These are phyloP conservation scores for Takifugu flavidus DNA, from an alignment of 2,113 vertebrate genomes.

Conservation along the genomic window DNA sequence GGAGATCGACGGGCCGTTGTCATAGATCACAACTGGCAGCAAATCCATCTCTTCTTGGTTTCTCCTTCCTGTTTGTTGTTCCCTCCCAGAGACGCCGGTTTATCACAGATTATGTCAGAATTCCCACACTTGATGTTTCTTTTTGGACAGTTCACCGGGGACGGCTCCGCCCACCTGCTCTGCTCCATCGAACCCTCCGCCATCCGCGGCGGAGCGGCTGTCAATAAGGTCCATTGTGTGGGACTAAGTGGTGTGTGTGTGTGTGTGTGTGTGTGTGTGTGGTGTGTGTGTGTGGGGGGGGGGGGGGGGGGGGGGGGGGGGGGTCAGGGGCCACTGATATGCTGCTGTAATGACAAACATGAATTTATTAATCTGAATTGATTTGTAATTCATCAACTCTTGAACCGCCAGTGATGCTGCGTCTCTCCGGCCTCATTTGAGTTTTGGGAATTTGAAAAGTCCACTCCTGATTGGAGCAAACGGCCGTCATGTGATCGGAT, in stretches of 20 bases:
- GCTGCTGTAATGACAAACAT: slow-evolving; percentile 81
- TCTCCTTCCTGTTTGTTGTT: slow-evolving; percentile 40
- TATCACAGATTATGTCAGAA: slow-evolving; percentile 7
- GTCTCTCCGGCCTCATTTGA: slow-evolving; percentile 5
- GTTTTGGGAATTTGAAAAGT: slow-evolving; percentile 43
- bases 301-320: not conserved
- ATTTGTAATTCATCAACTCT: slow-evolving; percentile 85
- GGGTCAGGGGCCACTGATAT: slow-evolving; percentile 77
- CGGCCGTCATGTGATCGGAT: slow-evolving; percentile 58
- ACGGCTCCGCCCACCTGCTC: slow-evolving; percentile 7
- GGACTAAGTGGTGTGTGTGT: slow-evolving; percentile 42
- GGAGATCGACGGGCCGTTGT: slow-evolving; percentile 68
- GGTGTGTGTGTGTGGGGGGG: slow-evolving; percentile 9
- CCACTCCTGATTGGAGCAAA: slow-evolving; percentile 48
- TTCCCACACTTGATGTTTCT: not conserved
- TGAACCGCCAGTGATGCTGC: not conserved
- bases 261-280: slow-evolving; percentile 20
- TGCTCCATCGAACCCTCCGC: not conserved
- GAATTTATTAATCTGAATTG: slow-evolving; percentile 88
- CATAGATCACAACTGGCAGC: slow-evolving; percentile 72
- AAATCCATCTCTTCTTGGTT: slow-evolving; percentile 66
- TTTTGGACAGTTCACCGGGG: not conserved
- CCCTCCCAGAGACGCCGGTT: slow-evolving; percentile 12
- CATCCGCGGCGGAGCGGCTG: slow-evolving; percentile 22
- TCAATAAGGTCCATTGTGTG: slow-evolving; percentile 56